phyloP scores from a whole-genome alignment of 2,888 invertebrate species.

The Chaitophorus viminalis region DNA sequence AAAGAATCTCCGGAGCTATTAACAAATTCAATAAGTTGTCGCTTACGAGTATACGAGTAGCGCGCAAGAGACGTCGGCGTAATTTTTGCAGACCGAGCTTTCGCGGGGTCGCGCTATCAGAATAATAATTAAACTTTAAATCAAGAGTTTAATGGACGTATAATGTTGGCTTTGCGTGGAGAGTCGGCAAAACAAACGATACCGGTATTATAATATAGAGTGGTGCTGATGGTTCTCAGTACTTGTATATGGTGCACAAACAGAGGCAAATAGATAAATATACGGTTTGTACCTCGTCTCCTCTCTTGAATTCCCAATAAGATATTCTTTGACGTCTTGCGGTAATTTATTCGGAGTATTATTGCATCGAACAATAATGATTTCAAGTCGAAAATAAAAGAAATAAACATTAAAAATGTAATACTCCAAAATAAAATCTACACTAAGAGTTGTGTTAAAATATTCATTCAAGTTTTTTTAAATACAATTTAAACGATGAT shows the following conservation, averaged over 20 bases:
- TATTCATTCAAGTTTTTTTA: neutral
- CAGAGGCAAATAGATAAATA: constrained; percentile 34
- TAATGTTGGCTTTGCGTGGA: constrained; percentile 36
- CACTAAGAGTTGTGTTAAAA: neutral
- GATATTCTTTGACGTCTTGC: neutral
- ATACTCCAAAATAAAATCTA: neutral
- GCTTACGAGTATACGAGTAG: constrained; percentile 8
- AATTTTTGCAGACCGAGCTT: constrained; percentile 1
- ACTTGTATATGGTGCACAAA: neutral
- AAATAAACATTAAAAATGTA: neutral
- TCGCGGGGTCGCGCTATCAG: constrained; percentile 20
- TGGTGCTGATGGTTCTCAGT: constrained; percentile 2
- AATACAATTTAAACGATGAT: neutral
- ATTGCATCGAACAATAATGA: neutral
- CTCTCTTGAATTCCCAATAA: neutral
- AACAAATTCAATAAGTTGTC: constrained; percentile 54
- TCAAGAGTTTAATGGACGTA: constrained; percentile 55
- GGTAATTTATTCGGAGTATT: neutral
- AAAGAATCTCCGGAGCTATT: constrained; percentile 42
- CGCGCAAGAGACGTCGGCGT: neutral
- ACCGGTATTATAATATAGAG: neutral
- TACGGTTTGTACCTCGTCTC: neutral
- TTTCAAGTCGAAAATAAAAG: neutral
- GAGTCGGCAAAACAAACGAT: constrained; percentile 43
- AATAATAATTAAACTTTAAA: constrained; percentile 60